Evolutionary conservation across 2,797 vertebrate species (phyloP).

Genomic region (Amblyraja radiata): DNA sequence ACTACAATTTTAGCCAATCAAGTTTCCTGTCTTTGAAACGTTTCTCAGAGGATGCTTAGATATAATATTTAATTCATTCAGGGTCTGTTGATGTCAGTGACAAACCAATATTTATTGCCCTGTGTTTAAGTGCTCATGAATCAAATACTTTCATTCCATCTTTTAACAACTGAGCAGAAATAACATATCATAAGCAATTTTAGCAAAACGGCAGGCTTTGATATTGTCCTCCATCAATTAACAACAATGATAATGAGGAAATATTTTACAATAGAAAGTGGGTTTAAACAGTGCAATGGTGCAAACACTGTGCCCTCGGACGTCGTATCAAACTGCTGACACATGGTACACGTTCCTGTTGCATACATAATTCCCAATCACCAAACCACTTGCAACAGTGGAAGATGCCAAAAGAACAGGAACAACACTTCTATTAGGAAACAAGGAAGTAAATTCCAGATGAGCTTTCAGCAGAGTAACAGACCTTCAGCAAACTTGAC

Average conservation of each 20-base stretch:
- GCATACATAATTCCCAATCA: background rate
- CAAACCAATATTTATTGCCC: too few relatives aligned
- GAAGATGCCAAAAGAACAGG: background rate
- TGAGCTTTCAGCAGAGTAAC: background rate
- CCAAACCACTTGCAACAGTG: background rate
- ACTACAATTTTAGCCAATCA: background rate
- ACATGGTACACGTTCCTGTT: background rate
- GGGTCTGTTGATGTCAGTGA: too few relatives aligned
- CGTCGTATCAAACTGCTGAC: background rate
- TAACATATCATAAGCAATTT: background rate
- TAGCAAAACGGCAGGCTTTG: background rate
- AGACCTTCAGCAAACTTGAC: background rate
- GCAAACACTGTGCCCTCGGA: background rate
- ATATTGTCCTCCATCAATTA: background rate
- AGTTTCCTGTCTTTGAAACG: background rate
- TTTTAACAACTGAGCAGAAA: background rate
- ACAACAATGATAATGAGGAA: background rate
- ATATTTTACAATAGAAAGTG: background rate
- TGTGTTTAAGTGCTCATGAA: background rate
- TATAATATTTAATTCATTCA: background rate
- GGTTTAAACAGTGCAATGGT: background rate
- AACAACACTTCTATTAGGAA: background rate
- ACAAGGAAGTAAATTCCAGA: background rate
- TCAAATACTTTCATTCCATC: too few relatives aligned
- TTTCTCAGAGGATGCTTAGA: background rate